These are phyloP conservation scores for Pteronotus mesoamericanus DNA, from an alignment of 2,797 vertebrate genomes.

Conservation along the genomic window DNA sequence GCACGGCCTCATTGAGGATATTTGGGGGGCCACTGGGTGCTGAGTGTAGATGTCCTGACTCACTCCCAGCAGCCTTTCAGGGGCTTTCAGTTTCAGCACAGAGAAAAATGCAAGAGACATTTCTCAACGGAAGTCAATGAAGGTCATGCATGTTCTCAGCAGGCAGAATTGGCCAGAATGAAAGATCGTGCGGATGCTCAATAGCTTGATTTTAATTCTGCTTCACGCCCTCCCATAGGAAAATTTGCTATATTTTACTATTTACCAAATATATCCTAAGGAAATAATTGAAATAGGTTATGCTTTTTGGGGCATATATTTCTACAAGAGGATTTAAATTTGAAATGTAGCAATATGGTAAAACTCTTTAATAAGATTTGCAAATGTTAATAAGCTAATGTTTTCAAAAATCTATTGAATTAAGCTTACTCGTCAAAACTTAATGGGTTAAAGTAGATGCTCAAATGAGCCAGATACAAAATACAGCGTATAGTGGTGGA, in stretches of 20 bases:
- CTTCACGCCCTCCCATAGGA: not conserved
- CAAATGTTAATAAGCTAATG: slow-evolving; percentile 13
- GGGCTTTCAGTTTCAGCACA: not conserved
- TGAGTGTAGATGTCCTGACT: not conserved
- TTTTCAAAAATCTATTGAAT: slow-evolving; percentile 13
- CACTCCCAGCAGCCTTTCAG: not conserved
- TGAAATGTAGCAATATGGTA: not conserved
- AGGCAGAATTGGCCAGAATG: not conserved
- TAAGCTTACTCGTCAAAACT: not conserved
- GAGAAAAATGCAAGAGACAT: not conserved
- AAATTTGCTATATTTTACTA: not conserved
- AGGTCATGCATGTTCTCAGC: not conserved
- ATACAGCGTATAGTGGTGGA: not conserved
- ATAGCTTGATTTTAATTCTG: not conserved
- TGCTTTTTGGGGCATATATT: not conserved
- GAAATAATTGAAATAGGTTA: slow-evolving; percentile 17
- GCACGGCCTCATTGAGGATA: not conserved
- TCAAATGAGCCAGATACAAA: not conserved
- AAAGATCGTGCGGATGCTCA: not conserved
- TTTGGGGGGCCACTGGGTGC: not conserved
- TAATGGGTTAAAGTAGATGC: not conserved
- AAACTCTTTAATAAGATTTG: slow-evolving; percentile 27
- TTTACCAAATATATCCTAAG: not conserved
- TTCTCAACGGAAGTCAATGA: not conserved
- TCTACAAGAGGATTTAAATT: slow-evolving; percentile 14